phyloP scores from a whole-genome alignment of 2,797 vertebrate genomes.

The Hoplostethus mediterraneus region DNA sequence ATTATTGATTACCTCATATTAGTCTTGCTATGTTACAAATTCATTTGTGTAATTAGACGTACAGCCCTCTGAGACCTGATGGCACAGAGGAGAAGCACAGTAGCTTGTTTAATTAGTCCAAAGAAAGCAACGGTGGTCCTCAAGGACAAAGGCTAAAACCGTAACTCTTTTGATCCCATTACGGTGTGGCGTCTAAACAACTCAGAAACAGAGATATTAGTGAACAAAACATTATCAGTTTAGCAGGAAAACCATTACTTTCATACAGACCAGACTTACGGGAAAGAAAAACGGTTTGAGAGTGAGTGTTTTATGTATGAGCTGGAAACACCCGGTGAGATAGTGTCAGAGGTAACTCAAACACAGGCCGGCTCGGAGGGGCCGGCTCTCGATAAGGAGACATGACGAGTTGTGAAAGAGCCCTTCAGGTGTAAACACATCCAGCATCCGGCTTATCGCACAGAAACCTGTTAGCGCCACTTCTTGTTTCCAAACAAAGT shows the following conservation, averaged over 20 bases:
- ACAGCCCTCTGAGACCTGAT: slow-evolving; percentile 47
- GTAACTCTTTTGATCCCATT: slow-evolving; percentile 50
- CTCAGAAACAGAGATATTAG: slow-evolving; percentile 36
- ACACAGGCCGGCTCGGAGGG: slow-evolving; percentile 56
- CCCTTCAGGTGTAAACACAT: slow-evolving; percentile 64
- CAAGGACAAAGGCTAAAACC: slow-evolving; percentile 51
- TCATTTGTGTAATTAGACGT: slow-evolving; percentile 60
- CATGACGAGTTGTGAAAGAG: slow-evolving; percentile 70
- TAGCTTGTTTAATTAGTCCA: slow-evolving; percentile 63
- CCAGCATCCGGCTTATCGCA: slow-evolving; percentile 70
- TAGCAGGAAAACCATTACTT: slow-evolving; percentile 45
- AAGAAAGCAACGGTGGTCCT: slow-evolving; percentile 46
- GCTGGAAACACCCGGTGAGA: slow-evolving; percentile 43
- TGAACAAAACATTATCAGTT: slow-evolving; percentile 33
- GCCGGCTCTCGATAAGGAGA: slow-evolving; percentile 69
- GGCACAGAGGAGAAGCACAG: slow-evolving; percentile 34
- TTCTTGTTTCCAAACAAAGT: slow-evolving; percentile 79
- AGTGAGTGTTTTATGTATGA: slow-evolving; percentile 52
- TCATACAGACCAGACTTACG: slow-evolving; percentile 25
- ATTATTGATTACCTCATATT: slow-evolving; percentile 57
- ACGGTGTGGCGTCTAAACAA: slow-evolving; percentile 28
- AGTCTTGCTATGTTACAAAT: slow-evolving; percentile 49
- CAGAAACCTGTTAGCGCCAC: slow-evolving; percentile 71
- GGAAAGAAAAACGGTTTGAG: slow-evolving; percentile 18
- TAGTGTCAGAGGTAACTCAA: slow-evolving; percentile 60